Evolutionary conservation across 2,888 invertebrate genomes (phyloP).

Genomic region (Scrobipalpa atriplicella): DNA sequence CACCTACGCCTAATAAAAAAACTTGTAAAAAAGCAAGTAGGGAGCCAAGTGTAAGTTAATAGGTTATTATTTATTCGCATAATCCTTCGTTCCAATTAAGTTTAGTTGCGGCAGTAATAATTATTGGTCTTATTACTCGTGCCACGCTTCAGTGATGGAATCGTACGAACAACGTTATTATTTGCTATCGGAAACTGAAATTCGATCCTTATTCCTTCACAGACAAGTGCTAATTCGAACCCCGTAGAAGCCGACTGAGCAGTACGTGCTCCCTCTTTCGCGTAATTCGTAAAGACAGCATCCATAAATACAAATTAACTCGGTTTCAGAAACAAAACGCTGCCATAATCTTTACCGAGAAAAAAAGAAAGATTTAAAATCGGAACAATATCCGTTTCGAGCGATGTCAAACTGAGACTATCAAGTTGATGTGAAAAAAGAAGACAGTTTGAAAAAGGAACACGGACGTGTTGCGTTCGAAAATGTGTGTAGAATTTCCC

Average conservation of each 20-base stretch:
- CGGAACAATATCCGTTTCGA: slow-evolving; percentile 16
- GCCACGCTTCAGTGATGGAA: slow-evolving; percentile 63
- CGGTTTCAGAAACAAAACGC: slow-evolving; percentile 24
- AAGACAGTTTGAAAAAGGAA: slow-evolving; percentile 23
- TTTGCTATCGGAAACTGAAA: slow-evolving; percentile 17
- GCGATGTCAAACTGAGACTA: slow-evolving; percentile 14
- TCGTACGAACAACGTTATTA: slow-evolving; percentile 17
- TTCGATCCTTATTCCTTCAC: slow-evolving; percentile 23
- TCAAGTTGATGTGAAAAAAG: slow-evolving; percentile 17
- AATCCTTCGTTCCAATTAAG: slow-evolving; percentile 72
- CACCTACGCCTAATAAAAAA: slow-evolving; percentile 37
- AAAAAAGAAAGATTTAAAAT: slow-evolving; percentile 21
- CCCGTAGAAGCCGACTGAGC: not conserved
- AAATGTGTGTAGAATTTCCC: slow-evolving; percentile 44
- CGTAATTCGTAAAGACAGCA: slow-evolving; percentile 27
- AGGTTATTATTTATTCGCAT: slow-evolving; percentile 65
- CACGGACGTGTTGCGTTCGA: slow-evolving; percentile 33
- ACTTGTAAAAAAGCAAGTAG: slow-evolving; percentile 30
- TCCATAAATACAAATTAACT: slow-evolving; percentile 27
- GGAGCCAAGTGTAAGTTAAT: slow-evolving; percentile 54
- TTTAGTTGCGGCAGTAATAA: slow-evolving; percentile 61
- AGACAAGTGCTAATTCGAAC: slow-evolving; percentile 12
- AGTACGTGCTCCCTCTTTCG: slow-evolving; percentile 20
- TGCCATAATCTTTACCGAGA: slow-evolving; percentile 18
- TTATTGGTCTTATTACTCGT: slow-evolving; percentile 64